phyloP scores from a whole-genome alignment of 2,888 invertebrate genomes.

The Drosophila gaucha region DNA sequence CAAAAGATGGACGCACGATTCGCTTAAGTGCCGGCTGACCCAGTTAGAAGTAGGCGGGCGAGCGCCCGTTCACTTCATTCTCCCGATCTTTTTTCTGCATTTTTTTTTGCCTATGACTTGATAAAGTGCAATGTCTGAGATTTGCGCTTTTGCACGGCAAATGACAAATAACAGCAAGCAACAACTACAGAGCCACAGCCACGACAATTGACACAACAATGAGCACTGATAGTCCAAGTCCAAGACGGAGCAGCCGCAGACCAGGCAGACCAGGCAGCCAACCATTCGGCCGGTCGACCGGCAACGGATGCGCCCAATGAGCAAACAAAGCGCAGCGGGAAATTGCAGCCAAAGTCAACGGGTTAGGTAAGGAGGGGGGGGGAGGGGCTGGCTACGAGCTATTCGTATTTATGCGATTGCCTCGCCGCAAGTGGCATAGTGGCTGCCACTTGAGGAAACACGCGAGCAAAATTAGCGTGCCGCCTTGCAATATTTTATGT shows the following conservation, averaged over 20 bases:
- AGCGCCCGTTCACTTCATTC: too few relatives aligned
- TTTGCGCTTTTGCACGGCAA: constrained; percentile 73
- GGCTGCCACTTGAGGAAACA: constrained; percentile 79
- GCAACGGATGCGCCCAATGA: constrained; percentile 81
- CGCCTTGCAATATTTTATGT: constrained; percentile 68
- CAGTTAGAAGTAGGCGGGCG: constrained; percentile 58
- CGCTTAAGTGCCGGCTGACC: constrained; percentile 78
- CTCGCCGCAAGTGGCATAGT: constrained; percentile 75
- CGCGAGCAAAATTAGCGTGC: constrained; percentile 79
- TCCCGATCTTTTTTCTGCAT: not conserved
- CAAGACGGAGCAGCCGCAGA: constrained; percentile 30
- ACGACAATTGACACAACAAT: constrained; percentile 80
- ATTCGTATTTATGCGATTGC: constrained; percentile 71
- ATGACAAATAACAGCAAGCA: constrained; percentile 71
- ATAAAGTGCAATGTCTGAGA: constrained; percentile 74
- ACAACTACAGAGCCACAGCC: constrained; percentile 43
- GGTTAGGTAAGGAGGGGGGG: not conserved
- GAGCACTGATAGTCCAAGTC: constrained; percentile 61
- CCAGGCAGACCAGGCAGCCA: constrained; percentile 8
- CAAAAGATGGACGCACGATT: constrained; percentile 73
- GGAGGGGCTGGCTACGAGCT: constrained; percentile 21
- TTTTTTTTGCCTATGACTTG: constrained; percentile 59
- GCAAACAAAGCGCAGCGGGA: constrained; percentile 79
- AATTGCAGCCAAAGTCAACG: constrained; percentile 64
- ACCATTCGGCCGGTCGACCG: constrained; percentile 31